Evolutionary conservation across 2,888 invertebrate species (phyloP), one percentile per base, ranked within the genome.

Genomic region (Sinelater perroti): DNA sequence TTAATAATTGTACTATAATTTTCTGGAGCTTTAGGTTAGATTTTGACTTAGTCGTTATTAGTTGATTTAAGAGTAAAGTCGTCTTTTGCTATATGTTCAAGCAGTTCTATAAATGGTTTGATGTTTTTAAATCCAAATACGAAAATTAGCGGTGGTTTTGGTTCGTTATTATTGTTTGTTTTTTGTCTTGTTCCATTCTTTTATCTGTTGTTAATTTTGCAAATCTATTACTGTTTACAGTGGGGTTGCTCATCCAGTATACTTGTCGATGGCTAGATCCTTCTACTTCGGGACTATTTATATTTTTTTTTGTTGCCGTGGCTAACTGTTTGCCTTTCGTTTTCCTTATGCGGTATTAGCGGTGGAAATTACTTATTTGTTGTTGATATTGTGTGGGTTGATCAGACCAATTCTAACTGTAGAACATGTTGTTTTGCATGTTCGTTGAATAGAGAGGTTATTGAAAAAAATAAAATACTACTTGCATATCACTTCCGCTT

Each of bases 71-170:
- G 16, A 10, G 11, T 14, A 17, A 6, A 36, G 6, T 4, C 36
- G 16, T 13, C 16, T 36, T 14, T 14, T 14, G 13, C 36, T 14
- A 5, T 24, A 24, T 7, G 24, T 24, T 24, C 24, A 24, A 24
- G 24, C 24, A 36, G 36, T 36, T 6, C 7, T 13, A 6, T 14
- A 3, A 36, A 13, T 6, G 16, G 36, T 13, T 36, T 10, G 13
- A 36, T 14, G 13, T 36, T 36, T 13, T 36, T 14, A 14, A 36
- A 14, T 10, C 36, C 36, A 36, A 5, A 7, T 6, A 36, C 36
- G 16, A 14, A 36, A 5, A 36, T 10, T 36, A 17, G 36, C 5
- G 36, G 36, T n/a, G n/a, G 11, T 14, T 14, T 36, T 8, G 36
- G 36, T 10, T 14, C 36, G n/a, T 24, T 24, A 24, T 24, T 24